phyloP scores from a whole-genome alignment of 2,113 vertebrate species.

The Vicugna pacos region DNA sequence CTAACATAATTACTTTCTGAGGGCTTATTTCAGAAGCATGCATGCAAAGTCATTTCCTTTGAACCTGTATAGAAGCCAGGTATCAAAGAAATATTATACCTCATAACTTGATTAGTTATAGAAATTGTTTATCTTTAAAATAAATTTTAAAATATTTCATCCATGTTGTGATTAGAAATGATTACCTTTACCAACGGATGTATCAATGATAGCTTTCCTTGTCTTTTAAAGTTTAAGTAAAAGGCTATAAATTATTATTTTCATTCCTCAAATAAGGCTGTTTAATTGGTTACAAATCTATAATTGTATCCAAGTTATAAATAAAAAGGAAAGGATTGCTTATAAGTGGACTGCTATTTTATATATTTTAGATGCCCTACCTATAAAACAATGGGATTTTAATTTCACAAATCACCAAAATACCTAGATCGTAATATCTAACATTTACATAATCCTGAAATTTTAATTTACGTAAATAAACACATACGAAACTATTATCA shows the following conservation, averaged over 20 bases:
- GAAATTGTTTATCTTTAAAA: neutral
- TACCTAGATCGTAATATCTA: neutral
- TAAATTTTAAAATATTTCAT: neutral
- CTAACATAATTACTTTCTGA: neutral
- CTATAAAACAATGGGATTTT: neutral
- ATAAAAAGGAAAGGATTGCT: neutral
- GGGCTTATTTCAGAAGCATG: neutral
- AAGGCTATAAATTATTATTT: neutral
- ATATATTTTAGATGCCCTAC: neutral
- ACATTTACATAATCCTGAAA: neutral
- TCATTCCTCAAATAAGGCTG: neutral
- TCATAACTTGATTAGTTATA: neutral
- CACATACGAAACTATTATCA: neutral
- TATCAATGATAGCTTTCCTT: neutral
- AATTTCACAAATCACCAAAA: neutral
- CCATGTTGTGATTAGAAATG: neutral
- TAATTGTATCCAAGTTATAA: neutral
- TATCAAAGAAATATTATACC: neutral
- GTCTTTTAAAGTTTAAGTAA: constrained; percentile 16
- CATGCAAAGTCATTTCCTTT: neutral
- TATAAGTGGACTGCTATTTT: neutral
- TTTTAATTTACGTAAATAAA: neutral
- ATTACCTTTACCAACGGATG: neutral
- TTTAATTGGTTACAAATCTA: neutral
- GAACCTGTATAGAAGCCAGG: neutral